A percentile compares a stretch with the other conserved stretches of the same genome.
phyloP scores from a whole-genome alignment of 2,113 vertebrate species.

The Gallinago undulata region DNA sequence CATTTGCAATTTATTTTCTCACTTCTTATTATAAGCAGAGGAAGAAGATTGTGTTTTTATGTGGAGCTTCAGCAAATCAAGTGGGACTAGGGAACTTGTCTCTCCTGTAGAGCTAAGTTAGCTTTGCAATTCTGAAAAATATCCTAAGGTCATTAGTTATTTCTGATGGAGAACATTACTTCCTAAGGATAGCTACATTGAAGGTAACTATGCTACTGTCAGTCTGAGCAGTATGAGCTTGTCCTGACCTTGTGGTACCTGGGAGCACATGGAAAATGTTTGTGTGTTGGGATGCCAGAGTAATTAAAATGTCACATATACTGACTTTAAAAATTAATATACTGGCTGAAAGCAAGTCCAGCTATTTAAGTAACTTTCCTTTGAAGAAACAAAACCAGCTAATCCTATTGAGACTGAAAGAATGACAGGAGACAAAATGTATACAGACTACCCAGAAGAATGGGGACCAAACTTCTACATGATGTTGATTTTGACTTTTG shows the following conservation, averaged over 20 bases:
- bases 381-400: not conserved
- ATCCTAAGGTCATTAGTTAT: not conserved
- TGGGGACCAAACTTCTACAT: not conserved
- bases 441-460: not conserved
- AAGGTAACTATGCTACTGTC: not conserved
- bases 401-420: fast-evolving
- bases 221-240: not conserved
- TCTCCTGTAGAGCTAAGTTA: not conserved
- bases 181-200: not conserved
- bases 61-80: not conserved
- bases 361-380: not conserved
- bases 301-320: not conserved
- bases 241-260: not conserved
- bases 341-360: not conserved
- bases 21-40: not conserved
- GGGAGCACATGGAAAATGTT: not conserved
- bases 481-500: not conserved
- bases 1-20: not conserved
- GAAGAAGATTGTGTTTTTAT: not conserved
- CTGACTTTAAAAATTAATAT: not conserved
- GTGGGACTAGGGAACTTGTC: not conserved
- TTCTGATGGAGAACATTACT: not conserved
- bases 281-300: not conserved
- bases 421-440: not conserved
- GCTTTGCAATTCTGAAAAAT: not conserved